These are phyloP conservation scores for Protodeltote pygarga DNA, from an alignment of 2,888 invertebrate genomes.

Conservation along the genomic window DNA sequence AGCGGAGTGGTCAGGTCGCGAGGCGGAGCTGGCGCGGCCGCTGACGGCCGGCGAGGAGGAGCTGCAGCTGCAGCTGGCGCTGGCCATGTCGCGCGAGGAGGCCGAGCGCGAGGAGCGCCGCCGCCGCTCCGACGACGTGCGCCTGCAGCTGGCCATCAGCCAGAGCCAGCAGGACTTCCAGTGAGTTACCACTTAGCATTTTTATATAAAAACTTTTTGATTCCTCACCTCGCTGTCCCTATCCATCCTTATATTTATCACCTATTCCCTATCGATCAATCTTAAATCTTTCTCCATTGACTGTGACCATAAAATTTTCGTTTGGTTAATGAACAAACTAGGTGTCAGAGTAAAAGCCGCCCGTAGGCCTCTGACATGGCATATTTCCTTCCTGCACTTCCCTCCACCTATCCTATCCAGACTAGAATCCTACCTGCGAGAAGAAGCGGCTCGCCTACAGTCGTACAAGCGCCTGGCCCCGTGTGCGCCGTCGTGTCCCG, in stretches of 20 bases:
- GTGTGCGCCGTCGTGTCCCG: not conserved
- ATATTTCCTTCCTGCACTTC: not conserved
- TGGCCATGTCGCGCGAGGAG: slow-evolving; percentile 99
- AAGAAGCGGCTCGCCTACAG: slow-evolving; percentile 24
- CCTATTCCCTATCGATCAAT: too few species aligned
- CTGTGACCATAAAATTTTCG: too few species aligned
- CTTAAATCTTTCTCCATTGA: too few species aligned
- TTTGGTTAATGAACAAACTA: too few species aligned
- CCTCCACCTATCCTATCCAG: slow-evolving; percentile 33
- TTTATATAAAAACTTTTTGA: not conserved
- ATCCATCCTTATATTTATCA: too few species aligned
- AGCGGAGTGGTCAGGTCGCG: slow-evolving; percentile 78
- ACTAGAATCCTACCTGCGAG: slow-evolving; percentile 41
- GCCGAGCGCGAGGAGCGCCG: slow-evolving; percentile 98
- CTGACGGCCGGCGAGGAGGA: slow-evolving; percentile 99
- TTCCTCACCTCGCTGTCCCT: not conserved
- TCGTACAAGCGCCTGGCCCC: slow-evolving; percentile 11
- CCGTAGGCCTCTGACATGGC: too few species aligned
- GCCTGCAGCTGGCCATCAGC: slow-evolving; percentile 97
- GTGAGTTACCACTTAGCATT: slow-evolving; percentile 81
- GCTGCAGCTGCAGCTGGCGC: slow-evolving; percentile 97
- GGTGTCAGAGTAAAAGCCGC: too few species aligned
- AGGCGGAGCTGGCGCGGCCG: slow-evolving; percentile 97
- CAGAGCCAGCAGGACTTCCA: slow-evolving; percentile 98
- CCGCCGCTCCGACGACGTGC: slow-evolving; percentile 97